Conservation (phyloP, 2,797 vertebrate species). For the Coccyzus lansbergi region DNA sequence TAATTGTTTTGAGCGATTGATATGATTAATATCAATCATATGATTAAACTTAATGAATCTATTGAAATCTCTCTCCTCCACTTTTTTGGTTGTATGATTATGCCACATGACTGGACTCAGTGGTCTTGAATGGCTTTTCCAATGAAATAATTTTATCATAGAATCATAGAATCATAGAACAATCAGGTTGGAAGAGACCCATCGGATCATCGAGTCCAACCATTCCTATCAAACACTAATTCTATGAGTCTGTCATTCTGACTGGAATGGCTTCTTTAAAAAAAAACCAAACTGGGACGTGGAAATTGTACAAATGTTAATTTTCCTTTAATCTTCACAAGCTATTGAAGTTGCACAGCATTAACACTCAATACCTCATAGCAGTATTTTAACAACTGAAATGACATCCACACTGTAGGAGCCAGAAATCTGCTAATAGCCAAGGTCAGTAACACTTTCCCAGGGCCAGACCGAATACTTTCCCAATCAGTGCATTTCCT, state of each 20-base stretch:
- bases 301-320: neutral
- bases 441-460: slow-evolving; percentile 16
- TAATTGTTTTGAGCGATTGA: neutral
- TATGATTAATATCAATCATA: no score
- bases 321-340: slow-evolving; percentile 32
- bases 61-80: neutral
- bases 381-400: slow-evolving; percentile 17
- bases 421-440: slow-evolving; percentile 33
- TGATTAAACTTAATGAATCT: neutral
- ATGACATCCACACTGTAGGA: neutral
- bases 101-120: neutral
- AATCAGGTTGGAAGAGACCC: no score
- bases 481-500: slow-evolving; percentile 35
- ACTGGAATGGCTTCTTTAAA: neutral
- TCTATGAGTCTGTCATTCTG: neutral
- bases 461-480: slow-evolving; percentile 37
- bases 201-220: no score
- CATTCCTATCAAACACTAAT: no score
- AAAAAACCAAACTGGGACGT: neutral
- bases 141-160: no score
- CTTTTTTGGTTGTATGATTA: neutral
- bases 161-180: no score
- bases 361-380: slow-evolving; percentile 15
- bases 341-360: neutral
- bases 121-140: no score